Conservation (phyloP, 1,140 invertebrate species). For the Drosophila lacertosa region DNA sequence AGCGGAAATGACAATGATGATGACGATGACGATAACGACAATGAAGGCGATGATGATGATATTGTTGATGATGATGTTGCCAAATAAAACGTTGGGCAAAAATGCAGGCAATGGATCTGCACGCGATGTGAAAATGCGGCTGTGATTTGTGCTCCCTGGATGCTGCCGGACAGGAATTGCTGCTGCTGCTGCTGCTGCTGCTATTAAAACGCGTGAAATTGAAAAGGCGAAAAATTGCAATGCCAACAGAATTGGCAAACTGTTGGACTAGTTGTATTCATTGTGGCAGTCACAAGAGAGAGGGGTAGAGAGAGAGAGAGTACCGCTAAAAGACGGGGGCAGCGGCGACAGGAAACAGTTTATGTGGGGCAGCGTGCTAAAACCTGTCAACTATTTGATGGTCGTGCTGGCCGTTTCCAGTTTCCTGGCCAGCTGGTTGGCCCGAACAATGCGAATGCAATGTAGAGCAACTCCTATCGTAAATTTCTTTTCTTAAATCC, state of each 20-base stretch:
- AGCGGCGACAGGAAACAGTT: conserved; percentile 26
- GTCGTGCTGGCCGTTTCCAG: conserved; percentile 7
- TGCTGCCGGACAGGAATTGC: not conserved
- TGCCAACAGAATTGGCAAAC: conserved; percentile 51
- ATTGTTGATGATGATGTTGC: conserved; percentile 32
- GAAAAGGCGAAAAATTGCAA: conserved; percentile 77
- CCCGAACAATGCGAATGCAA: conserved; percentile 17
- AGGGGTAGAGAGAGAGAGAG: not conserved
- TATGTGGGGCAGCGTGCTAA: conserved; percentile 32
- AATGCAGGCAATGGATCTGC: conserved; percentile 21
- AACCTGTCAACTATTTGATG: conserved; percentile 53
- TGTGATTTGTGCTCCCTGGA: conserved; percentile 48
- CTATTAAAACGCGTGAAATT: conserved; percentile 77
- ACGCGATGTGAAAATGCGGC: conserved; percentile 49
- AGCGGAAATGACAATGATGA: conserved; percentile 80
- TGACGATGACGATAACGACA: conserved; percentile 17
- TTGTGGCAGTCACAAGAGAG: conserved; percentile 1
- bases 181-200: conserved; percentile 17
- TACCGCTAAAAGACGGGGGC: not conserved
- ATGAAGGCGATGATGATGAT: conserved; percentile 7
- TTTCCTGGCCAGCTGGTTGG: not conserved
- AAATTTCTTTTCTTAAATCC: not conserved
- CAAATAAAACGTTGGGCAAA: conserved; percentile 48
- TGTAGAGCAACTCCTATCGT: conserved; percentile 1
- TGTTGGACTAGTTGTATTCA: conserved; percentile 30